phyloP scores from a whole-genome alignment of 2,113 vertebrate genomes.

The Platysternon megacephalum region DNA sequence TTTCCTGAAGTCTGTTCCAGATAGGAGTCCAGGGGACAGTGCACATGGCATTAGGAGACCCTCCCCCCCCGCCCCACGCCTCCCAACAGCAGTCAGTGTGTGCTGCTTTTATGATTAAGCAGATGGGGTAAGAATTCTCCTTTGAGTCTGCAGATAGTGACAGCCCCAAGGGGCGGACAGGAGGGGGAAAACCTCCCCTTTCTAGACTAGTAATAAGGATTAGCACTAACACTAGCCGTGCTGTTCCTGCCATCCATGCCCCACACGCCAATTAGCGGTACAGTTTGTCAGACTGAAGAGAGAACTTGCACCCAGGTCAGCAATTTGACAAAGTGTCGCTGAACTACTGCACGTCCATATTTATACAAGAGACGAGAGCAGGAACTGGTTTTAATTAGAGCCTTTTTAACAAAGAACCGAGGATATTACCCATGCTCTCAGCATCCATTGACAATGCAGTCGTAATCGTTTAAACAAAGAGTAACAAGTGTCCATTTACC shows the following conservation, averaged over 20 bases:
- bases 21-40: not conserved
- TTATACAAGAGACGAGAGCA: slow-evolving; percentile 54
- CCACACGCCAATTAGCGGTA: slow-evolving; percentile 28
- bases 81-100: fast-evolving
- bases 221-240: not conserved
- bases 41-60: fast-evolving
- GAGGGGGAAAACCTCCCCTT: not conserved
- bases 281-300: slow-evolving; percentile 55
- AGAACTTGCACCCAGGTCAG: slow-evolving; percentile 42
- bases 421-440: slow-evolving; percentile 65
- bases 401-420: slow-evolving; percentile 27
- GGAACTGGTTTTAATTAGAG: slow-evolving; percentile 68
- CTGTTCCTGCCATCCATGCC: not conserved
- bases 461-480: slow-evolving; percentile 67
- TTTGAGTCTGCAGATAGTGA: not conserved
- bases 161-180: not conserved
- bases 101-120: not conserved
- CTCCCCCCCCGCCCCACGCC: not conserved
- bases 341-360: slow-evolving; percentile 50
- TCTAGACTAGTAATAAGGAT: not conserved
- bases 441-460: slow-evolving; percentile 59
- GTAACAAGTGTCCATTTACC: slow-evolving; percentile 75
- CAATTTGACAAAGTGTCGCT: slow-evolving; percentile 54
- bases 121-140: not conserved
- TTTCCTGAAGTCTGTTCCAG: not conserved